Evolutionary conservation across 1,140 invertebrate species (phyloP), one percentile per base, ranked within the genome.

Genomic region (Choristoneura fumiferana): DNA sequence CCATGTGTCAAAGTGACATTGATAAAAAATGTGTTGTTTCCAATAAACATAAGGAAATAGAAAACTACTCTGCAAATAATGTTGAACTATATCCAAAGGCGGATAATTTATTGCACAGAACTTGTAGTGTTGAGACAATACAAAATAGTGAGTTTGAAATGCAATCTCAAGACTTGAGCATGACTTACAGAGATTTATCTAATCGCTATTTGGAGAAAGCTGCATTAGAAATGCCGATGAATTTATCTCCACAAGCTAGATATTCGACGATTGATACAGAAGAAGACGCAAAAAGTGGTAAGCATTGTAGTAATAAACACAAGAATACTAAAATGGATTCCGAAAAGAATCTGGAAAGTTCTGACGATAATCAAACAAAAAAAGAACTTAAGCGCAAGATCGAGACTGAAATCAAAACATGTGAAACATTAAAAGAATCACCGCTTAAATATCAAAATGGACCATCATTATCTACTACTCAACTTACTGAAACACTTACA

Each of bases 381-480:
- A n/a, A 63, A 39, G 33, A 57, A 13, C 57, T 38, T 35, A 22
- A 55, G 4, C 0, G 12, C 9, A 53, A 66, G 17, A 36, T 35
- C 39, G 73, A 76, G 22, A 73, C 62, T 40, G 83, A 79, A 9
- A 76, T 84, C 22, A 81, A 86, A 29, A 29, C 22, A 29, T 29
- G 2, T 6, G 22, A 29, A 29, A 29, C 6, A 29, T 29, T 29
- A 3, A 2, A 29, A 29, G 22, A 6, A 3, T 29, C 6, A 29
- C 22, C 2, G 6, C 22, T 3, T 3, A 6, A 29, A 29, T 3
- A 29, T 29, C 6, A 3, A 29, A 29, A 29, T 29, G 22, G 6
- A 29, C 2, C 22, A 6, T 29, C 22, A 29, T 29, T 6, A 29
- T 29, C 22, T 29, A 29, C 22, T 29, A 3, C 22, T 6, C 22